Evolutionary conservation across 2,888 invertebrate genomes (phyloP).

Genomic region (Chydorus sphaericus): DNA sequence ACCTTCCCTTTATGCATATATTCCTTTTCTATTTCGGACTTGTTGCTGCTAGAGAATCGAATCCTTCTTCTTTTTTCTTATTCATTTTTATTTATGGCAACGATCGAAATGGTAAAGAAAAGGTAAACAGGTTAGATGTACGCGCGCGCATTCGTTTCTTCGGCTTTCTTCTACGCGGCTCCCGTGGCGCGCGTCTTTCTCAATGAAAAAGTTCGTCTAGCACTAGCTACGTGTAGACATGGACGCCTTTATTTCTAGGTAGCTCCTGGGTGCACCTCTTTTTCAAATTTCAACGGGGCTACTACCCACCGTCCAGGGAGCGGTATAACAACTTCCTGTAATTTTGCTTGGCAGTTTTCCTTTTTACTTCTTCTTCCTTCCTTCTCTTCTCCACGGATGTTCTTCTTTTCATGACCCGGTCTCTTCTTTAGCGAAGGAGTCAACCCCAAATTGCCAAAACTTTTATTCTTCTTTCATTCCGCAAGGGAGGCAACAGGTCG

Average conservation of each 20-base stretch:
- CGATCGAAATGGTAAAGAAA: no score
- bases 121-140: background rate
- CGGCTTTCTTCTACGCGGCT: no score
- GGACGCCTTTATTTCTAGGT: no score
- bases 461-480: no score
- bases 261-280: no score
- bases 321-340: slow-evolving; percentile 1
- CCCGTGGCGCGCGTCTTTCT: background rate
- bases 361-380: slow-evolving; percentile 1
- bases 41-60: no score
- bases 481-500: background rate
- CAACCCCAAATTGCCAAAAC: background rate
- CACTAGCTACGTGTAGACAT: no score
- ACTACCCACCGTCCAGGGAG: background rate
- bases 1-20: background rate
- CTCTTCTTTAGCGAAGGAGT: background rate
- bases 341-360: background rate
- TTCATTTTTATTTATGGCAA: slow-evolving; percentile 5
- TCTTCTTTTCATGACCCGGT: background rate
- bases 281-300: no score
- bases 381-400: background rate
- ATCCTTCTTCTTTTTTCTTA: no score
- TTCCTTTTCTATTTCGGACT: no score
- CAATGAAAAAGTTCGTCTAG: background rate
- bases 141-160: no score